These are phyloP conservation scores for Mycalesis mineus DNA, from an alignment of 2,888 invertebrate genomes.

Conservation along the genomic window DNA sequence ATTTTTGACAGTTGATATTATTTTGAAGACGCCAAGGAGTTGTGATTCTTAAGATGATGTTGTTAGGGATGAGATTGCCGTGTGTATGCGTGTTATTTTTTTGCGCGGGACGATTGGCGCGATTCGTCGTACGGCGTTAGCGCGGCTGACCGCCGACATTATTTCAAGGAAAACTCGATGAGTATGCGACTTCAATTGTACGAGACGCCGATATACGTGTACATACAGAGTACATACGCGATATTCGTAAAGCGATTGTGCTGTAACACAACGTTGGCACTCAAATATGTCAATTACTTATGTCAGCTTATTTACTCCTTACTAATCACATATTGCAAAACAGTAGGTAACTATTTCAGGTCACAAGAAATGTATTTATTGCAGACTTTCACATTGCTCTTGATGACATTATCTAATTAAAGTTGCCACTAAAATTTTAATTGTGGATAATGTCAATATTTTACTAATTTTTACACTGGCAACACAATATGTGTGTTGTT, in stretches of 20 bases:
- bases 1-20: conserved; percentile 79
- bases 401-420: conserved; percentile 41
- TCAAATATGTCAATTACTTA: conserved; percentile 11
- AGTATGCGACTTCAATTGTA: conserved; percentile 48
- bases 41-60: conserved; percentile 52
- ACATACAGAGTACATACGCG: conserved; percentile 26
- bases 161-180: conserved; percentile 69
- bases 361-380: conserved; percentile 42
- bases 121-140: conserved; percentile 54
- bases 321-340: conserved; percentile 18
- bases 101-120: conserved; percentile 65
- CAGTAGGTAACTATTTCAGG: conserved; percentile 37
- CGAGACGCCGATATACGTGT: conserved; percentile 35
- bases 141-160: conserved; percentile 49
- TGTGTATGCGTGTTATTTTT: conserved; percentile 64
- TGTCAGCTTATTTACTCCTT: conserved; percentile 27
- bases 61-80: conserved; percentile 62
- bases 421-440: conserved; percentile 41
- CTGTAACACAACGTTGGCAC: conserved; percentile 25
- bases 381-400: conserved; percentile 52
- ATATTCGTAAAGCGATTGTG: conserved; percentile 12
- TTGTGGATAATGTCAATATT: conserved; percentile 12
- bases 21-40: conserved; percentile 50
- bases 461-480: conserved; percentile 37
- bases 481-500: conserved; percentile 33